phyloP scores from a whole-genome alignment of 2,888 invertebrate genomes.

The Diarsia brunnea region DNA sequence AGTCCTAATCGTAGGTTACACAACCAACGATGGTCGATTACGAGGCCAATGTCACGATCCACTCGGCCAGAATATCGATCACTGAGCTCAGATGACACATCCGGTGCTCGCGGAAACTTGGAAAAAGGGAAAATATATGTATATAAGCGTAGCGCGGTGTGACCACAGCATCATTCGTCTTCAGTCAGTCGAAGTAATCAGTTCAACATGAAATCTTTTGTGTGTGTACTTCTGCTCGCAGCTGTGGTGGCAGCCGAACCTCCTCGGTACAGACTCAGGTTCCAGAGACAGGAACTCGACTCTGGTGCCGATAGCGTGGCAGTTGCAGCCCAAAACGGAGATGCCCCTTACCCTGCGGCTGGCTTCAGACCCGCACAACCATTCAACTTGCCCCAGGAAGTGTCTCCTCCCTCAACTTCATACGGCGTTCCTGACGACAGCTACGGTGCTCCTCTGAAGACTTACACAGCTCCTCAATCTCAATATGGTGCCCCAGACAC shows the following conservation, averaged over 20 bases:
- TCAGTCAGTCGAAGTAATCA: constrained; percentile 75
- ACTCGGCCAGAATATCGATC: constrained; percentile 86
- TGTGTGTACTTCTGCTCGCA: constrained; percentile 79
- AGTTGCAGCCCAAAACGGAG: constrained; percentile 68
- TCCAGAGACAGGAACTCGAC: constrained; percentile 79
- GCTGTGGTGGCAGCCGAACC: constrained; percentile 83
- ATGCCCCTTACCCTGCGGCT: constrained; percentile 83
- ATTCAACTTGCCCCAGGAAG: constrained; percentile 83
- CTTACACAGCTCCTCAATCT: constrained; percentile 78
- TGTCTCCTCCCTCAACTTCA: constrained; percentile 79
- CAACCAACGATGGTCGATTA: constrained; percentile 84
- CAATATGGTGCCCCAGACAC: constrained; percentile 68
- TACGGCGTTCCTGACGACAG: constrained; percentile 85
- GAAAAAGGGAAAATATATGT: constrained; percentile 67
- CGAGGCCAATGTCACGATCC: constrained; percentile 87
- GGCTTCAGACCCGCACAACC: constrained; percentile 82
- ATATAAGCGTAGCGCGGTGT: constrained; percentile 78
- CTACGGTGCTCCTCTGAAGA: constrained; percentile 84
- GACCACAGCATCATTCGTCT: constrained; percentile 85
- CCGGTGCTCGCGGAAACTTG: constrained; percentile 84
- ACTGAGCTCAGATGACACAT: constrained; percentile 82
- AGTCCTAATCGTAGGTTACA: constrained; percentile 87
- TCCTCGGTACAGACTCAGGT: constrained; percentile 79
- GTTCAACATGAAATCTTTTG: constrained; percentile 80
- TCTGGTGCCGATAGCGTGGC: constrained; percentile 66